phyloP scores from a whole-genome alignment of 2,797 vertebrate species.

The Chiloscyllium punctatum region DNA sequence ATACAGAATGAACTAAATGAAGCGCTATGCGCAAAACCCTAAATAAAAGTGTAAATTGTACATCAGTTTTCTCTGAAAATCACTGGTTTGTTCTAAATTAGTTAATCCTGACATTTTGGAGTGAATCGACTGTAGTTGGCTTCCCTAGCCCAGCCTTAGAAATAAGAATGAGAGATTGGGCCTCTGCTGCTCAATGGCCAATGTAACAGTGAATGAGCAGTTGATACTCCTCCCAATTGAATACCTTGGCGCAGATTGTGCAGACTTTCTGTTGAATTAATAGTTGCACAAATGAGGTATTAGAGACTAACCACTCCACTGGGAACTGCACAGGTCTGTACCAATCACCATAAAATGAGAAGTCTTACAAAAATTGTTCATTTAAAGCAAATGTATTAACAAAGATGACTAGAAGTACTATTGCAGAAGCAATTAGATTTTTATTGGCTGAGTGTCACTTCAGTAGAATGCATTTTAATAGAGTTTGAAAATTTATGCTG shows the following conservation, averaged over 20 bases:
- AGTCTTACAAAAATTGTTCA: background rate
- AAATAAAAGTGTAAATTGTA: background rate
- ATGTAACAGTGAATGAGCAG: background rate
- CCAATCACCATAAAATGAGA: background rate
- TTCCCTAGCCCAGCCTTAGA: background rate
- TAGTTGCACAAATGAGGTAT: background rate
- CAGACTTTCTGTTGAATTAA: background rate
- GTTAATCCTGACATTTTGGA: background rate
- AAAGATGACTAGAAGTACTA: background rate
- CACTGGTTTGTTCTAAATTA: background rate
- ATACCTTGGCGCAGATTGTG: background rate
- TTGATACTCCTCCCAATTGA: background rate
- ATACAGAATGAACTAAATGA: background rate
- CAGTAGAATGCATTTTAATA: background rate
- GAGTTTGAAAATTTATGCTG: background rate
- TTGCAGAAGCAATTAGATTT: background rate
- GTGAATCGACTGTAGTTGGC: background rate
- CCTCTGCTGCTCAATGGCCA: background rate
- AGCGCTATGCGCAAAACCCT: background rate
- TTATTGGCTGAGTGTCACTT: background rate
- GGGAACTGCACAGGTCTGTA: background rate
- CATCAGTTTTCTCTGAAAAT: background rate
- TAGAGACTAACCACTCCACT: background rate
- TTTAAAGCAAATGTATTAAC: background rate
- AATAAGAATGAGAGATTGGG: background rate